Conservation (phyloP, 2,113 vertebrate species). For the Zosterops pallidus region DNA sequence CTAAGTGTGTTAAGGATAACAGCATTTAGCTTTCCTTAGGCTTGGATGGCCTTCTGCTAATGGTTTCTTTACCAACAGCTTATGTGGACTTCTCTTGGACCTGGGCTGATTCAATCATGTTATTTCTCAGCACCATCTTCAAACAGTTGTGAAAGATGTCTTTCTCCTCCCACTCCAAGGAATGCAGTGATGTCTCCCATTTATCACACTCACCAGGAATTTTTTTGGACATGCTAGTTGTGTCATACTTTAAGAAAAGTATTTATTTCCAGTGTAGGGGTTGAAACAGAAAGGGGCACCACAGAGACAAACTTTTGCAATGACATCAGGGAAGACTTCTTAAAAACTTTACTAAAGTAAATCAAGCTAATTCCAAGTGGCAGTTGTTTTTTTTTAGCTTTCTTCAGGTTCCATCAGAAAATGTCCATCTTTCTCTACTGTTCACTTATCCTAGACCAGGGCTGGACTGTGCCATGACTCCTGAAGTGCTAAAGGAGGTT, state of each 20-base stretch:
- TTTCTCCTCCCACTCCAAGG: not conserved
- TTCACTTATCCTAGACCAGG: not conserved
- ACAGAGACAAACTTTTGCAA: not conserved
- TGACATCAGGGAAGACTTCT: not conserved
- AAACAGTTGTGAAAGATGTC: not conserved
- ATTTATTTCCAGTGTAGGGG: not conserved
- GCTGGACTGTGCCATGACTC: not conserved
- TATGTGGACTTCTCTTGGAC: not conserved
- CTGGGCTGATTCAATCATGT: not conserved
- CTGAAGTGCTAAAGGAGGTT: not conserved
- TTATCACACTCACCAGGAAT: not conserved
- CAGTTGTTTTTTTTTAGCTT: not conserved
- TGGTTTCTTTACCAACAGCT: not conserved
- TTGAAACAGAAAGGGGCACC: not conserved
- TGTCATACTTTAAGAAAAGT: not conserved
- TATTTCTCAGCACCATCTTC: not conserved
- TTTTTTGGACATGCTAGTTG: not conserved
- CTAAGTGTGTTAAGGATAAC: not conserved
- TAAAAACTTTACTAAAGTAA: not conserved
- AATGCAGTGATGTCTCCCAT: not conserved
- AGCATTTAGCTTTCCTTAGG: not conserved
- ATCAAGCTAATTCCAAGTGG: not conserved
- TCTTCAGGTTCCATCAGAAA: not conserved
- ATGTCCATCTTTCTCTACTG: not conserved
- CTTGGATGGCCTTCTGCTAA: not conserved